Base-by-base conservation (phyloP, 2,888 invertebrate genomes). In the Incurvaria masculella region DNA sequence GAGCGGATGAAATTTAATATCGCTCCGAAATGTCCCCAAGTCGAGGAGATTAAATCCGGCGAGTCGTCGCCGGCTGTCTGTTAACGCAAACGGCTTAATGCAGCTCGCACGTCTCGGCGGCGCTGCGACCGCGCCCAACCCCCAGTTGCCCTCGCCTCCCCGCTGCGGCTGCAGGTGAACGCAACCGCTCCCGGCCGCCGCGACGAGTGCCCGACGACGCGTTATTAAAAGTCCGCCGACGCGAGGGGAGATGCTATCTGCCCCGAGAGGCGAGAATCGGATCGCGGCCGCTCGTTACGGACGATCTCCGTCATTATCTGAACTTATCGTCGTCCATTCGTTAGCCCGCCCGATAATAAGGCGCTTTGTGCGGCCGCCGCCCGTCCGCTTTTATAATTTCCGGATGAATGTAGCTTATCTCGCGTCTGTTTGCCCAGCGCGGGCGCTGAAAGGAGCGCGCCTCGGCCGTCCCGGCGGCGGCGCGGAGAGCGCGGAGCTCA, bases 311-410 rank as follows among this genome's bases (percentile, higher is more conserved):
- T 64, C 66, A 64, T 63, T 64, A 56, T 58, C 63, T 65, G 64
- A 68, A 68, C 65, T 68, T 69, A 68, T 70, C 66, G 64, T 61
- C 65, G 64, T 73, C 67, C 69, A 72, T 73, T 73, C 71, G 66
- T 68, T 67, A 68, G 67, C 23, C 23, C 26, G 65, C 61, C 63
- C 71, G 72, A 70, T 74, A 74, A 74, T 72, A 73, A 68, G 69
- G 64, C 69, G 68, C 69, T 73, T 74, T 75, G 72, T 74, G 60
- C 63, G 59, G 51, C 56, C 60, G 58, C 68, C 63, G 63, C 57
- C 63, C 59, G 51, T 55, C 52, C 60, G 64, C 65, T 67, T 69
- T 72, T 63, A 74, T 70, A 72, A 72, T 72, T 72, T 69, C 55
- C 61, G 65, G 62, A 61, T 75, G 21, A 42, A 42, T n/a, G 20